Evolutionary conservation across 1,140 invertebrate species (phyloP).

Genomic region (Panagrolaimus sp.): DNA sequence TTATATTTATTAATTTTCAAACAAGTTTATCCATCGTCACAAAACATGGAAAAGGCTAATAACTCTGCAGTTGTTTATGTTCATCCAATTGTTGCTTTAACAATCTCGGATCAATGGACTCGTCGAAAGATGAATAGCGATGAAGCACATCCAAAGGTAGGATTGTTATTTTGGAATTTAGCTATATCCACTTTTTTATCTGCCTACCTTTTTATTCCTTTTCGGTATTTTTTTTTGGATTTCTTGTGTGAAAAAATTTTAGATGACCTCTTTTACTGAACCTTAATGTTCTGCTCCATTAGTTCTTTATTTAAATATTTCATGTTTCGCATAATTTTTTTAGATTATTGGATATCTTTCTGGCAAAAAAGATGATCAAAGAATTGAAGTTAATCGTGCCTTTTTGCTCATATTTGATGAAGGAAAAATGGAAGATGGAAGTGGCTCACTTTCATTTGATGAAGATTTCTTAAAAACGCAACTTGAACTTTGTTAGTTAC

Average conservation of each 20-base stretch:
- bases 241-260: too few relatives aligned
- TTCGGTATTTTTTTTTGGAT: not conserved
- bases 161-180: too few relatives aligned
- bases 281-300: too few relatives aligned
- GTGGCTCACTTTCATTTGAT: not conserved
- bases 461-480: not conserved
- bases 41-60: not conserved
- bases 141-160: not conserved
- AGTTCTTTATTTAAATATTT: too few relatives aligned
- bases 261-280: too few relatives aligned
- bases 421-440: not conserved
- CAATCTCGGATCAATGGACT: constrained; percentile 7
- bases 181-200: not conserved
- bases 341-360: not conserved
- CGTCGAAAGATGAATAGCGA: not conserved
- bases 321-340: too few relatives aligned
- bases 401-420: not conserved
- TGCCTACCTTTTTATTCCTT: not conserved
- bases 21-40: not conserved
- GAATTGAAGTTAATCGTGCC: not conserved
- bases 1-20: not conserved
- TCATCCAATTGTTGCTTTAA: constrained; percentile 6
- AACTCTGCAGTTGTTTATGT: not conserved
- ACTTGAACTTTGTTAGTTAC: constrained; percentile 11
- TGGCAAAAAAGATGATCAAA: not conserved